Evolutionary conservation across 1,140 invertebrate species (phyloP), one percentile per base, ranked within the genome.

Genomic region (Anoplophora glabripennis): DNA sequence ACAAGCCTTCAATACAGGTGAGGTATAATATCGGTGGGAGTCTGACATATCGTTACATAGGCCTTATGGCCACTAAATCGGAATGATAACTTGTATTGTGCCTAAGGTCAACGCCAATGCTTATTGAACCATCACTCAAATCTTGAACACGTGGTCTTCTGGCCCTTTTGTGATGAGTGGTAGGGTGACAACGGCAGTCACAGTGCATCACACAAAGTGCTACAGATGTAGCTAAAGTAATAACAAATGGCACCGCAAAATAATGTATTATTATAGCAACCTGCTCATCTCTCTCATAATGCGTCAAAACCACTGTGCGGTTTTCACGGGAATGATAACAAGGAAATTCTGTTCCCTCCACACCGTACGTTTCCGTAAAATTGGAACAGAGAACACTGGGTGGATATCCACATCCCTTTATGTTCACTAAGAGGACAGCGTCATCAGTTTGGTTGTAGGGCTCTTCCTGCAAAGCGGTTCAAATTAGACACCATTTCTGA

Each of bases 401-500:
- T 44, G 92, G 92, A 75, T 93, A 94, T n/a, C 91, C 92, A 75
- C 92, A 94, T 4, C 90, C 90, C 74, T 89, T 90, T 71, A 89
- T 89, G 76, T 90, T 90, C 51, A 90, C 86, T 53, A 89, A 76
- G 5, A 90, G 79, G 14, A 87, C 83, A 11, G 86, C 87, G 67
- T 89, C 85, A 51, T 81, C 79, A 38, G 71, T 74, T 61, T 69
- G 69, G 48, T 72, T 80, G 70, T 63, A 76, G 68, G 57, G 56
- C 37, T 65, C 59, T 45, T 38, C 54, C 54, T 56, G 45, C 21
- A 56, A 56, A n/a, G 12, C 11, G 4, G 7, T 12, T 12, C 38
- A 15, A 40, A 40, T 2, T 12, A 40, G 21, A 28, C 3, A 28
- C 21, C 21, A 28, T 28, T 3, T 28, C 21, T 28, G 21, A 28